Conservation (phyloP, 2,113 vertebrate genomes). For the Poeciliopsis prolifica region DNA sequence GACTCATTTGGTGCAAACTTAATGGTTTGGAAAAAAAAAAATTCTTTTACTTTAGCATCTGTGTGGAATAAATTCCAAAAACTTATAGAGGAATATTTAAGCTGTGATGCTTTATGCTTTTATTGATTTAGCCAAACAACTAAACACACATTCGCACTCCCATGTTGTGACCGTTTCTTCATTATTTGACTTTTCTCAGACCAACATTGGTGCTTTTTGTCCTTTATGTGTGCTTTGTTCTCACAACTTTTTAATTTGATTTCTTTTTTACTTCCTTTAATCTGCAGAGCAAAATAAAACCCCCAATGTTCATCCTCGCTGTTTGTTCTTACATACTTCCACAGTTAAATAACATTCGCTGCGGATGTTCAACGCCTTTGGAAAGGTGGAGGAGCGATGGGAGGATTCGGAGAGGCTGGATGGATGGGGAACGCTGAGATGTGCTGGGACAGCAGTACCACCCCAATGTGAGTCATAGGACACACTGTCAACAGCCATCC, state of each 20-base stretch:
- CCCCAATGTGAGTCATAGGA: conserved; percentile 64
- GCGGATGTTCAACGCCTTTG: neutral
- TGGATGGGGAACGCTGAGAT: conserved; percentile 37
- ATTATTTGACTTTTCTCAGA: conserved; percentile 21
- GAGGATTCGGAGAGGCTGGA: neutral
- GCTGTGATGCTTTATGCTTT: neutral
- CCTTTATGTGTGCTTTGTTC: conserved; percentile 29
- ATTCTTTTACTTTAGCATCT: neutral
- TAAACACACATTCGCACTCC: conserved; percentile 26
- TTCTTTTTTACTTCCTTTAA: neutral
- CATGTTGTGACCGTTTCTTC: conserved; percentile 8
- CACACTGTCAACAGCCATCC: conserved; percentile 69
- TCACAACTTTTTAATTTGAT: conserved; percentile 19
- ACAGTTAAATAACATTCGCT: neutral
- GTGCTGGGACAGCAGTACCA: conserved; percentile 66
- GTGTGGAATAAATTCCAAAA: neutral
- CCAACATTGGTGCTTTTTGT: neutral
- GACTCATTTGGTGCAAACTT: neutral
- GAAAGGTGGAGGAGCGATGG: conserved; percentile 17
- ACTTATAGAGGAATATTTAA: neutral
- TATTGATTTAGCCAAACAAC: conserved; percentile 21
- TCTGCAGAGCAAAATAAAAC: conserved; percentile 24
- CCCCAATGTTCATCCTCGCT: neutral
- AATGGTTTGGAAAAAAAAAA: neutral
- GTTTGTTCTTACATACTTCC: neutral